Evolutionary conservation across 2,113 vertebrate species (phyloP).

Genomic region (Pontoporia blainvillei): DNA sequence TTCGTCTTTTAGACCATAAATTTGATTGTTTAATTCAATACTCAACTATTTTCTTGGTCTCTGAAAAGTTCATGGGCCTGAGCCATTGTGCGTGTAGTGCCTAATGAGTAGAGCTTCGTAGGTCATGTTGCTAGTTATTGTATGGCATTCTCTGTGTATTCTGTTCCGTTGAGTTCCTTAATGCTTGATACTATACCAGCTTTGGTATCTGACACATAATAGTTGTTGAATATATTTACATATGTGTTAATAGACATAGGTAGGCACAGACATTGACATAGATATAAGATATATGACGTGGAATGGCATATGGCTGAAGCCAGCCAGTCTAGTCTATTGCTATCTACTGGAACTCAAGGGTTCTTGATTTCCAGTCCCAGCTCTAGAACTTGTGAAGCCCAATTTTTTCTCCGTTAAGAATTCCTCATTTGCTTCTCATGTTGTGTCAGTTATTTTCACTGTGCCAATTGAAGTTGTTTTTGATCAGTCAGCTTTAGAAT

Average conservation of each 20-base stretch:
- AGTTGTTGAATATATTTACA: background rate
- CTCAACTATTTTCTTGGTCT: background rate
- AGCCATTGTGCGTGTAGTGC: background rate
- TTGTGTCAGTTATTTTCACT: background rate
- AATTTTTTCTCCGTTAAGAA: background rate
- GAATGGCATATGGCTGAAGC: background rate
- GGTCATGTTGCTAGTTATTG: background rate
- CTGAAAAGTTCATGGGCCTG: background rate
- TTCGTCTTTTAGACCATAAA: constrained; percentile 23
- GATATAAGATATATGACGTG: background rate
- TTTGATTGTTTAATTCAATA: background rate
- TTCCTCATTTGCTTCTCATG: background rate
- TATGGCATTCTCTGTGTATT: background rate
- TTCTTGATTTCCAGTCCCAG: background rate
- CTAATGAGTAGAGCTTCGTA: background rate
- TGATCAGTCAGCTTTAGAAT: constrained; percentile 35
- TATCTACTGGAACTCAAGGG: background rate
- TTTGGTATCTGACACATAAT: background rate
- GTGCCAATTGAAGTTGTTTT: background rate
- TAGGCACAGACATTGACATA: background rate
- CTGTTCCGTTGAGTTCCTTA: background rate
- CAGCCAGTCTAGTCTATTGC: background rate
- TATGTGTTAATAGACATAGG: background rate
- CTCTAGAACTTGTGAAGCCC: background rate
- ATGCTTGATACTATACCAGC: background rate